These are phyloP conservation scores for Vidua chalybeata DNA, from an alignment of 2,113 vertebrate species.

Conservation along the genomic window DNA sequence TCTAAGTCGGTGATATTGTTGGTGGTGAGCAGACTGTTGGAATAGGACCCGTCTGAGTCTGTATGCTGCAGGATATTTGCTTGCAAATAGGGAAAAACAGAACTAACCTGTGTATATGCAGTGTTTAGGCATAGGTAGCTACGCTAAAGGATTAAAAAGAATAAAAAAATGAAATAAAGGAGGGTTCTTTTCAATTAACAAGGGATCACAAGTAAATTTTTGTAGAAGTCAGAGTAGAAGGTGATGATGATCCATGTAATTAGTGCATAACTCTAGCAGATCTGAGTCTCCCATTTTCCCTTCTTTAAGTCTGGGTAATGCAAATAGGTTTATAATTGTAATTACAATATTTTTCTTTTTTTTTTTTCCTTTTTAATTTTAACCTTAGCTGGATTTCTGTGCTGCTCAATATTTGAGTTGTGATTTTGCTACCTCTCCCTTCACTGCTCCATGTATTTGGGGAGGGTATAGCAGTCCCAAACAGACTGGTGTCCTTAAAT, in stretches of 20 bases:
- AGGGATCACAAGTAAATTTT: not conserved
- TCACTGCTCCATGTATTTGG: rapidly evolving
- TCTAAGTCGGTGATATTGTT: not conserved
- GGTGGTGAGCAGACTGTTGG: not conserved
- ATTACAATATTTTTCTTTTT: not conserved
- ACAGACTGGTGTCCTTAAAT: not conserved
- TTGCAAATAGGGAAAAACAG: not conserved
- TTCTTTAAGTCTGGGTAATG: not conserved
- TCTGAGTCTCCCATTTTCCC: not conserved
- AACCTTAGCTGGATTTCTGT: not conserved
- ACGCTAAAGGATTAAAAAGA: not conserved
- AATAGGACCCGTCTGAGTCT: not conserved
- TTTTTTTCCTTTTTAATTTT: not conserved
- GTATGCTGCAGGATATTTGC: not conserved
- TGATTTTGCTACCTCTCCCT: not conserved
- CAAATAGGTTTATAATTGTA: not conserved
- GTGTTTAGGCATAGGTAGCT: not conserved
- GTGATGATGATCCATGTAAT: not conserved
- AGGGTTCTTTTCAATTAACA: not conserved
- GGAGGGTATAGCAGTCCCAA: not conserved
- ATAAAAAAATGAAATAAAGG: not conserved
- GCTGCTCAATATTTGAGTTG: not conserved
- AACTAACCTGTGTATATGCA: not conserved
- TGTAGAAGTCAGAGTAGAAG: not conserved
- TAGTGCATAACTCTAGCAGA: not conserved